Evolutionary conservation across 2,888 invertebrate genomes (phyloP), one percentile per base, ranked within the genome.

Genomic region (Agonum fuliginosum): DNA sequence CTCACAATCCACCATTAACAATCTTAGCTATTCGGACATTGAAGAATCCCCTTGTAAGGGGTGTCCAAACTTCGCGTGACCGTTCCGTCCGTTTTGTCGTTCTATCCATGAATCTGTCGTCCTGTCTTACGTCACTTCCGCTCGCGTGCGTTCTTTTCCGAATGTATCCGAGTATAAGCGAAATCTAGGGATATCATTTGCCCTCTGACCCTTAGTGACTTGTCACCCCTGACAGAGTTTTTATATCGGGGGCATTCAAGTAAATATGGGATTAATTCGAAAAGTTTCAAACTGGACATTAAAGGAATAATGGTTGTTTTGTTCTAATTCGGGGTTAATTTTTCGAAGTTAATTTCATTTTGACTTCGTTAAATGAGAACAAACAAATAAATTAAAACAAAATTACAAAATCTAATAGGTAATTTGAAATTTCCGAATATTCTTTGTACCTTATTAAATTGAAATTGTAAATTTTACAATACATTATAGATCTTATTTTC

Each of bases 121-220:
- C 54, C 24, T 24, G 69, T 58, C 73, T 73, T 54, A 58, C 58
- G 73, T 73, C 73, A 73, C 14, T 73, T 58, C 73, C 73, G 34
- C 20, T 73, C 41, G 73, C 58, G 73, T 73, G 58, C 22, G 43
- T 58, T 30, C 22, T 14, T 43, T 2, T 30, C 14, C 58, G 58
- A 62, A 17, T 10, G 17, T 62, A 62, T 17, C 58, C 58, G 58
- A 62, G 30, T 10, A 17, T 62, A 14, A 10, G 8, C 58, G 58
- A 62, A 30, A 8, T 30, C 3, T 8, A 30, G 58, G 8, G 30
- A 17, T 30, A 17, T 5, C 17, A 12, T n/a, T 37, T 37, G 46
- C 46, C 12, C 17, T 62, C 30, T 62, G 30, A 62, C 58, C 58
- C 34, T 17, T 27, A 20, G 58, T 62, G 30, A 30, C 27, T 30